A percentile compares a stretch with the other conserved stretches of the same genome.
Evolutionary conservation across 92 coral and sea anemone genomes (phyloP).

Genomic region (Parazoanthus swiftii): DNA sequence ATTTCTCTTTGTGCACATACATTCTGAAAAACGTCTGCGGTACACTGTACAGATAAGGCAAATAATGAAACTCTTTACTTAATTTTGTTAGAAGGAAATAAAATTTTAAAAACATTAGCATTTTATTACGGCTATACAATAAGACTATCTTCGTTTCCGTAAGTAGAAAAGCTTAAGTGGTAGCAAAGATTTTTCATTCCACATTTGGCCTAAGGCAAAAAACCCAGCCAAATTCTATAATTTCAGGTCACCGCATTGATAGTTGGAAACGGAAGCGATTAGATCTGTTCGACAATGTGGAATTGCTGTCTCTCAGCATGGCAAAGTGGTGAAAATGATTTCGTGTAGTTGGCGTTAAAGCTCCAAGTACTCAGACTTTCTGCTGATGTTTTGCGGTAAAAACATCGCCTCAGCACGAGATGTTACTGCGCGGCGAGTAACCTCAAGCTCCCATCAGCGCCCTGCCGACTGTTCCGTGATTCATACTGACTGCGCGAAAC

Average conservation of each 20-base stretch:
- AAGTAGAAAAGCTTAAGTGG: not conserved
- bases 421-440: not conserved
- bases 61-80: not conserved
- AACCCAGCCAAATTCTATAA: not conserved
- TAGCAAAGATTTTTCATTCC: not conserved
- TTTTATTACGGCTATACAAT: not conserved
- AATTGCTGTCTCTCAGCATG: constrained; percentile 11
- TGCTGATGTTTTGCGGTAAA: not conserved
- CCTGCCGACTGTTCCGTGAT: constrained; percentile 19
- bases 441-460: not conserved
- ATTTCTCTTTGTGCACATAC: not conserved
- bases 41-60: not conserved
- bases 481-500: not conserved
- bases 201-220: constrained; percentile 3
- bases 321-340: constrained; percentile 13
- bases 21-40: not conserved
- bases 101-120: not conserved
- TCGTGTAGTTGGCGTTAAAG: not conserved
- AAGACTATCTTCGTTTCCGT: not conserved
- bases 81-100: not conserved
- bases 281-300: not conserved
- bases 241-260: not conserved
- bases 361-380: not conserved
- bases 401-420: constrained; percentile 9
- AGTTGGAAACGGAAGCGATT: constrained; percentile 31